A percentile compares a stretch with the other conserved stretches of the same genome.
Evolutionary conservation across 2,797 vertebrate species (phyloP).

Genomic region (Leucoraja ocellata): DNA sequence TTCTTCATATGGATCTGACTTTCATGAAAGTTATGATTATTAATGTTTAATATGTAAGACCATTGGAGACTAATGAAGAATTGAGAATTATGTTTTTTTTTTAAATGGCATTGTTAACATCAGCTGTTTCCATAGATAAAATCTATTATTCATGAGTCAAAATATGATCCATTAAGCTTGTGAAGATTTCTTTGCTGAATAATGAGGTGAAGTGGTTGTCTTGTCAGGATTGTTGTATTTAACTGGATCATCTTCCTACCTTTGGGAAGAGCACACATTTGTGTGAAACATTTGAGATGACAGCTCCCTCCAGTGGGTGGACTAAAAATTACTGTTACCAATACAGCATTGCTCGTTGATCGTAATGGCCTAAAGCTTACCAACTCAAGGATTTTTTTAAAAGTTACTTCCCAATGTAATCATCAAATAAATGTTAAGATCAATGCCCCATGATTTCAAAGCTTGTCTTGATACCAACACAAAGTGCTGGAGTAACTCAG

Average conservation of each 20-base stretch:
- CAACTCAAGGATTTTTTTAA: background rate
- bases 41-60: background rate
- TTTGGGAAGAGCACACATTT: background rate
- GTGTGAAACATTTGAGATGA: background rate
- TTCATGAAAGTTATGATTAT: background rate
- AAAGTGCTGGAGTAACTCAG: too few species aligned
- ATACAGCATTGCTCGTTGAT: background rate
- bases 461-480: background rate
- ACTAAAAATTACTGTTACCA: background rate
- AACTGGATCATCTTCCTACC: background rate
- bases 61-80: background rate
- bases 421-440: background rate
- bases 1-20: background rate
- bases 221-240: background rate
- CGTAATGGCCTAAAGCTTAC: background rate
- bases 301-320: background rate
- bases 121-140: background rate
- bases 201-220: background rate
- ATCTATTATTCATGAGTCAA: background rate
- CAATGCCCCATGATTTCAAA: background rate
- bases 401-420: background rate
- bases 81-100: too few species aligned
- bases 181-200: background rate
- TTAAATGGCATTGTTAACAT: background rate
- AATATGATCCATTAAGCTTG: background rate